Evolutionary conservation across 2,113 vertebrate genomes (phyloP).

Genomic region (Apteryx mantelli): DNA sequence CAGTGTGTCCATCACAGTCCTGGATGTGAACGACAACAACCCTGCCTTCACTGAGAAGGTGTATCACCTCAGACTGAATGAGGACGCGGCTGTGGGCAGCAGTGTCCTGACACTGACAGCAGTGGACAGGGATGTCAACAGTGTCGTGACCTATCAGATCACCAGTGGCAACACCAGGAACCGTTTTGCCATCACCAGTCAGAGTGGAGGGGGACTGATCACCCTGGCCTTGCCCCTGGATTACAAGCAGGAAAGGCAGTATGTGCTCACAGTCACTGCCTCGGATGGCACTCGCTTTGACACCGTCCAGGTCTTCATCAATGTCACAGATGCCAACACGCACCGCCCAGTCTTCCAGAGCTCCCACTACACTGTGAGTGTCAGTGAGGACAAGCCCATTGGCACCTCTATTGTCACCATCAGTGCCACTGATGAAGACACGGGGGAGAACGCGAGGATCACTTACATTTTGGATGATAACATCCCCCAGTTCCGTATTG

Average conservation of each 20-base stretch:
- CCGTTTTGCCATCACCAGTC: slow-evolving; percentile 95
- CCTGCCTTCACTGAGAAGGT: slow-evolving; percentile 90
- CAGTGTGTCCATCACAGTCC: slow-evolving; percentile 90
- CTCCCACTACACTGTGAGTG: slow-evolving; percentile 88
- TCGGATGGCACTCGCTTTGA: slow-evolving; percentile 92
- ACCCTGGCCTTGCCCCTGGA: slow-evolving; percentile 93
- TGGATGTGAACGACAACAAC: slow-evolving; percentile 95
- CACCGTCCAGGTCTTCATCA: slow-evolving; percentile 92
- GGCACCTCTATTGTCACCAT: slow-evolving; percentile 91
- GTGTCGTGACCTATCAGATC: slow-evolving; percentile 96
- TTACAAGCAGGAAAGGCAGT: slow-evolving; percentile 97
- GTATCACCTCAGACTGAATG: slow-evolving; percentile 92
- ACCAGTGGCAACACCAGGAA: slow-evolving; percentile 96
- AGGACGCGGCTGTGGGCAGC: slow-evolving; percentile 92
- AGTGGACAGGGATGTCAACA: slow-evolving; percentile 91
- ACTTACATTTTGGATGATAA: slow-evolving; percentile 94
- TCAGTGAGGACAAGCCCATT: slow-evolving; percentile 88
- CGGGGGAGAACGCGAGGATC: slow-evolving; percentile 93
- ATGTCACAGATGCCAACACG: slow-evolving; percentile 96
- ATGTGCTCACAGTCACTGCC: slow-evolving; percentile 90
- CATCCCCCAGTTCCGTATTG: slow-evolving; percentile 92
- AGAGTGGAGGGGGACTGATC: slow-evolving; percentile 93
- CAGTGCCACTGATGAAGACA: slow-evolving; percentile 93
- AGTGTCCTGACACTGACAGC: slow-evolving; percentile 92
- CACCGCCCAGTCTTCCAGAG: slow-evolving; percentile 95